Conservation (phyloP, 1,140 invertebrate genomes). For the Neodiprion fabricii region DNA sequence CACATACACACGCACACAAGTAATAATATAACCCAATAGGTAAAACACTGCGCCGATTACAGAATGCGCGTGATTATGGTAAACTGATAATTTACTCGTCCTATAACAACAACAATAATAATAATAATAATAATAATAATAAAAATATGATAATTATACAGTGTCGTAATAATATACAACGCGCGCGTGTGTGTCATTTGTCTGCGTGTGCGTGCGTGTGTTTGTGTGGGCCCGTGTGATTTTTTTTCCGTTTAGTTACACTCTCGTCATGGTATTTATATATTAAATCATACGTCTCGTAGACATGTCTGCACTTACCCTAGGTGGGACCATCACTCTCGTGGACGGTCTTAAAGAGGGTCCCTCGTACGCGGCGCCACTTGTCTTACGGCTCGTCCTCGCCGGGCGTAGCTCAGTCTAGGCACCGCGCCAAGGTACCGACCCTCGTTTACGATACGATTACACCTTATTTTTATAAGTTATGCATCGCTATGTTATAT, state of each 20-base stretch:
- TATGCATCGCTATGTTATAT: too few species aligned
- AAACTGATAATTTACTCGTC: too few species aligned
- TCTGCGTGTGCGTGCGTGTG: not conserved
- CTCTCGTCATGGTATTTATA: not conserved
- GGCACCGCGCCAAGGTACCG: slow-evolving; percentile 36
- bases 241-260: too few species aligned
- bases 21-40: too few species aligned
- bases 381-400: slow-evolving; percentile 43
- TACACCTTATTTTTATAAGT: not conserved
- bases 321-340: slow-evolving; percentile 1
- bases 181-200: not conserved
- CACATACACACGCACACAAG: too few species aligned
- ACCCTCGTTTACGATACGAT: slow-evolving; percentile 18
- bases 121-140: too few species aligned
- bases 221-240: too few species aligned
- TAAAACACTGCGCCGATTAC: too few species aligned
- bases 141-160: too few species aligned
- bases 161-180: too few species aligned
- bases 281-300: not conserved
- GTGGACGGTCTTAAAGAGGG: slow-evolving; percentile 24
- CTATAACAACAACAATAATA: too few species aligned
- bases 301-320: not conserved
- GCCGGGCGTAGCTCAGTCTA: slow-evolving; percentile 53
- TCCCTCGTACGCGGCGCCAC: slow-evolving; percentile 43
- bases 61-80: too few species aligned